These are phyloP conservation scores for Xiphophorus couchianus DNA, from an alignment of 2,113 vertebrate species.

Conservation along the genomic window DNA sequence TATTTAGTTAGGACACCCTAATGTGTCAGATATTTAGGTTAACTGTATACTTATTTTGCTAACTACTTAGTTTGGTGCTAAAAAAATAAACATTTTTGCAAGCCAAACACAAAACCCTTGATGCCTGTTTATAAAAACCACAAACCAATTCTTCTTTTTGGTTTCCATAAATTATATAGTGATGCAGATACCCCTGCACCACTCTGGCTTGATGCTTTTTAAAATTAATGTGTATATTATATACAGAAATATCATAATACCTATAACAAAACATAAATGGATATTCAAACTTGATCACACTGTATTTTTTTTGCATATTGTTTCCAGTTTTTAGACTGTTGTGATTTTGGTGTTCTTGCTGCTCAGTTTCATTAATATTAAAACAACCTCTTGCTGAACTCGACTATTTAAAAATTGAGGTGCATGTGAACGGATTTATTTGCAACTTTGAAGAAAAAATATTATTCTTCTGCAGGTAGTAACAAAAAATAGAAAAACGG, in stretches of 20 bases:
- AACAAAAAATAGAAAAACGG: not conserved
- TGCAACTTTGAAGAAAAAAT: not conserved
- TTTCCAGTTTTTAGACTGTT: not conserved
- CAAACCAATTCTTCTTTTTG: too few species aligned
- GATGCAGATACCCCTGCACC: too few species aligned
- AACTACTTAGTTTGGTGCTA: too few species aligned
- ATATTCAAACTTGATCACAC: not conserved
- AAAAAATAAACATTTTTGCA: too few species aligned
- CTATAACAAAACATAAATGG: not conserved
- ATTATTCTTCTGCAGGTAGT: slow-evolving; percentile 2
- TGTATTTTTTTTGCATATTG: not conserved
- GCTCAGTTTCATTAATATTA: slow-evolving; percentile 11
- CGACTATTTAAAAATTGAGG: not conserved
- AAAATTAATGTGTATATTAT: not conserved
- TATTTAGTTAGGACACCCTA: too few species aligned
- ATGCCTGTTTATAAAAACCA: too few species aligned
- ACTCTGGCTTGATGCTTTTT: too few species aligned
- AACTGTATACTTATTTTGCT: too few species aligned
- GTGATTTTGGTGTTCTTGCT: not conserved
- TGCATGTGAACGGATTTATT: not conserved
- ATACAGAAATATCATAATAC: not conserved
- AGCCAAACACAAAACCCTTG: too few species aligned
- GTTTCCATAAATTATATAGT: too few species aligned
- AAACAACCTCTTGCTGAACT: slow-evolving; percentile 33
- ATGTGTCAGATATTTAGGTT: too few species aligned